Percentiles rank a stretch among this genome's conserved stretches.
phyloP scores from a whole-genome alignment of 2,113 vertebrate species.

The Gila orcuttii region DNA sequence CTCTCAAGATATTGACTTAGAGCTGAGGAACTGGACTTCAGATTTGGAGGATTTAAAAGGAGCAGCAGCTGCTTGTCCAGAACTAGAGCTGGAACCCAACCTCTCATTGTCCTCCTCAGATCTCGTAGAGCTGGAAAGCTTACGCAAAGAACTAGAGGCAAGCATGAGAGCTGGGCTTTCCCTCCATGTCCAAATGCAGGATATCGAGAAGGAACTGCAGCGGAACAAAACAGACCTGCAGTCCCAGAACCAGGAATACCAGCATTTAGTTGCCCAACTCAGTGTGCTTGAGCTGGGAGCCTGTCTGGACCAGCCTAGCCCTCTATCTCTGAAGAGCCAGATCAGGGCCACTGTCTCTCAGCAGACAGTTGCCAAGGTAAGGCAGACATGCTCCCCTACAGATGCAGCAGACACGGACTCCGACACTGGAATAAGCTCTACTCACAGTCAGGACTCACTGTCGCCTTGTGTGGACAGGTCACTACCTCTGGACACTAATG shows the following conservation, averaged over 20 bases:
- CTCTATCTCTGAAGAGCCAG: conserved; percentile 62
- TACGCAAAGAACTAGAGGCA: conserved; percentile 81
- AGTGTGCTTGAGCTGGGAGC: conserved; percentile 75
- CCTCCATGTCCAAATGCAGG: conserved; percentile 80
- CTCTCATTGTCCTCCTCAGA: conserved; percentile 63
- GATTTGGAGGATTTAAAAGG: conserved; percentile 56
- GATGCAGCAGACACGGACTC: conserved; percentile 94
- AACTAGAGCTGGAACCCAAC: conserved; percentile 8
- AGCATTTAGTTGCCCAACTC: conserved; percentile 84
- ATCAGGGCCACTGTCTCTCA: conserved; percentile 62
- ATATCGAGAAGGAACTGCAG: conserved; percentile 86
- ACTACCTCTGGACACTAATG: conserved; percentile 73
- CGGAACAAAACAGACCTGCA: conserved; percentile 77
- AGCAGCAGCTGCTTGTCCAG: conserved; percentile 52
- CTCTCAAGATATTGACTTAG: conserved; percentile 84
- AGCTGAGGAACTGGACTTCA: conserved; percentile 68
- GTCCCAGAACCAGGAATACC: conserved; percentile 87
- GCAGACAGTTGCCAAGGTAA: conserved; percentile 64
- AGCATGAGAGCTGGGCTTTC: conserved; percentile 84
- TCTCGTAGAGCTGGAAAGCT: conserved; percentile 71
- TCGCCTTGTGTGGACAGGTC: conserved; percentile 78
- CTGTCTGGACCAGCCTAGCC: conserved; percentile 41
- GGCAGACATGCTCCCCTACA: conserved; percentile 73
- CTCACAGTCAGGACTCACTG: conserved; percentile 94
- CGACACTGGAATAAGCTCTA: conserved; percentile 97